Percentiles rank a stretch among this genome's conserved stretches.
Conservation (phyloP, 2,888 invertebrate species). For the Protula sp. region DNA sequence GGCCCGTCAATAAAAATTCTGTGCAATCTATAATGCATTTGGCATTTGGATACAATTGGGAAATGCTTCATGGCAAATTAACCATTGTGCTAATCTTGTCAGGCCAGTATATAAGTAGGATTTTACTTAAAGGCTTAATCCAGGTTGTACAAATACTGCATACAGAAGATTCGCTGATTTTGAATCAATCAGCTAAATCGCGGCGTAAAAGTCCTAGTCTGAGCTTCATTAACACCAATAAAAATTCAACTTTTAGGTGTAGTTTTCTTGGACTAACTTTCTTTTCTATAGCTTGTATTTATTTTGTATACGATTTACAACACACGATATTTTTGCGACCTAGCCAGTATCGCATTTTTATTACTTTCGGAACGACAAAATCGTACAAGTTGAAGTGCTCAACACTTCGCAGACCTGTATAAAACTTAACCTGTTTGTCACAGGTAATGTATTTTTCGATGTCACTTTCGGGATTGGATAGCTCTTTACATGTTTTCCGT, state of each 20-base stretch:
- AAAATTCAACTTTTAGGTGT: not conserved
- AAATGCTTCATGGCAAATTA: not conserved
- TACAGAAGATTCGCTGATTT: not conserved
- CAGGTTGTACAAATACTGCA: not conserved
- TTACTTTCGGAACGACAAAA: not conserved
- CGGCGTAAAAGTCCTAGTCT: not conserved
- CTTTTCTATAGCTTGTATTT: not conserved
- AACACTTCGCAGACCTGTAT: not conserved
- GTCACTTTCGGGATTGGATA: not conserved
- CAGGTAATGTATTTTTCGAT: not conserved
- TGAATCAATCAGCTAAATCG: not conserved
- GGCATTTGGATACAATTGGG: not conserved
- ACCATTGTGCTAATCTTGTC: not conserved
- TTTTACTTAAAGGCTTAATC: not conserved
- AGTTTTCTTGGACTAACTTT: not conserved
- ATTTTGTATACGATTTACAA: not conserved
- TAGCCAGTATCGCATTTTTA: not conserved
- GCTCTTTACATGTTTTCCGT: no score
- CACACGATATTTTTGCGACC: not conserved
- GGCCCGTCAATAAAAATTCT: not conserved
- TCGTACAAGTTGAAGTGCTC: not conserved
- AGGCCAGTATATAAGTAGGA: not conserved
- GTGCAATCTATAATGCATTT: not conserved
- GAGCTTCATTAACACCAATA: not conserved
- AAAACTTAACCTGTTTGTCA: not conserved